These are phyloP conservation scores for Clitarchus hookeri DNA, from an alignment of 2,888 invertebrate genomes.

Conservation along the genomic window DNA sequence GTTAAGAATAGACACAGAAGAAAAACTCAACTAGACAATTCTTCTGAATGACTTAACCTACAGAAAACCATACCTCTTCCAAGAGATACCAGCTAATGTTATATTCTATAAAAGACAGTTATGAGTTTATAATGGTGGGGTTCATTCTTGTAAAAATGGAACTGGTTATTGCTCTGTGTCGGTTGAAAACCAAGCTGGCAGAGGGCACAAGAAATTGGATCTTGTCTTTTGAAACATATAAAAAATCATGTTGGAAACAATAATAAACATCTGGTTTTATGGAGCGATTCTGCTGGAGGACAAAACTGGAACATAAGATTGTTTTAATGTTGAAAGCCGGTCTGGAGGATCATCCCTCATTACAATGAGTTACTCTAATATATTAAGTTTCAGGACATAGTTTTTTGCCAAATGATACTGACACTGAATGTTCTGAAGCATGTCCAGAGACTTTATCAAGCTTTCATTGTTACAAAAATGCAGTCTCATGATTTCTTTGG, in stretches of 20 bases:
- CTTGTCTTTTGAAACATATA: conserved; percentile 43
- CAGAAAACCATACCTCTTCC: conserved; percentile 46
- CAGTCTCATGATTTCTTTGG: conserved; percentile 20
- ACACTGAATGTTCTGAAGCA: conserved; percentile 44
- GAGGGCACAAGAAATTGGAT: not conserved
- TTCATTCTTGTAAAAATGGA: not conserved
- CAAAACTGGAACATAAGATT: conserved; percentile 40
- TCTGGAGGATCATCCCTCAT: conserved; percentile 36
- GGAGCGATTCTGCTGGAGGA: conserved; percentile 44
- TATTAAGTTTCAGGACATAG: conserved; percentile 43
- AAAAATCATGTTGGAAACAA: conserved; percentile 32
- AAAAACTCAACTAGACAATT: conserved; percentile 26
- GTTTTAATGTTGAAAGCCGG: conserved; percentile 41
- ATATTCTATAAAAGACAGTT: conserved; percentile 46
- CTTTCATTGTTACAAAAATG: conserved; percentile 28
- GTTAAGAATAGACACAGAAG: conserved; percentile 6
- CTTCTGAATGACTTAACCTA: conserved; percentile 42
- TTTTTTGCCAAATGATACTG: conserved; percentile 39
- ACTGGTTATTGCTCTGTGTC: not conserved
- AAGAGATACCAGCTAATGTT: conserved; percentile 44
- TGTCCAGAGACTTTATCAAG: conserved; percentile 39
- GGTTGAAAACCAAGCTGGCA: not conserved
- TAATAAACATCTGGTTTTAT: conserved; percentile 41
- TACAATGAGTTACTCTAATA: conserved; percentile 39
- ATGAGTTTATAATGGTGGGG: not conserved